Conservation (phyloP, 2,113 vertebrate species). For the Verasper variegatus region DNA sequence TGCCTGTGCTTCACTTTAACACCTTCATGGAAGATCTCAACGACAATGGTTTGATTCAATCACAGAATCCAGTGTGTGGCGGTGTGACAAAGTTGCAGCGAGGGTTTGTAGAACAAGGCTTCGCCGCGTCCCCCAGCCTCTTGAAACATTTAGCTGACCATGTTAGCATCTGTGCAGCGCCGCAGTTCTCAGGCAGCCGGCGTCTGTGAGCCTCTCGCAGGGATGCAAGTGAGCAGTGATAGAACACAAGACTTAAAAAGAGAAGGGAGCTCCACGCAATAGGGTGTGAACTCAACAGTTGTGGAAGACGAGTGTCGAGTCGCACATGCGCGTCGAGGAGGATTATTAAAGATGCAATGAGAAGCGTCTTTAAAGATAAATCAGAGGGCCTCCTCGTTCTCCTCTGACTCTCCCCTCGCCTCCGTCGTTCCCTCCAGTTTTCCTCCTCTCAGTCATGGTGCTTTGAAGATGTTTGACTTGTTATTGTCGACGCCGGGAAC, state of each 20-base stretch:
- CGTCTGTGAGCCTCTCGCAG: conserved; percentile 2
- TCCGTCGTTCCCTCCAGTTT: not conserved
- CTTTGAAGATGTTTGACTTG: conserved; percentile 56
- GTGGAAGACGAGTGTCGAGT: conserved; percentile 54
- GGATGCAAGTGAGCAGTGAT: conserved; percentile 48
- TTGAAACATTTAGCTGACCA: conserved; percentile 63
- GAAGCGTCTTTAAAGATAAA: conserved; percentile 77
- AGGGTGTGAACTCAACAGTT: conserved; percentile 62
- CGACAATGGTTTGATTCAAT: conserved; percentile 26
- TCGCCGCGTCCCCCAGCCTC: conserved; percentile 30
- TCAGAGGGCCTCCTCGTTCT: conserved; percentile 47
- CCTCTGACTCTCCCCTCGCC: conserved; percentile 15
- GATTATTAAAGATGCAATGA: conserved; percentile 74
- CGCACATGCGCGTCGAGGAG: conserved; percentile 46
- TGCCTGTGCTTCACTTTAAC: not conserved
- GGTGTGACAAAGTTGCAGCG: conserved; percentile 26
- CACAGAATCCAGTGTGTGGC: not conserved
- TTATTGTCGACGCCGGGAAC: conserved; percentile 28
- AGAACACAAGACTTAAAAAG: conserved; percentile 42
- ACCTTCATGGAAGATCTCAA: conserved; percentile 21
- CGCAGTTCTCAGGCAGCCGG: conserved; percentile 6
- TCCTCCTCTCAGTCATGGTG: conserved; percentile 1
- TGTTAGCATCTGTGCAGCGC: conserved; percentile 34
- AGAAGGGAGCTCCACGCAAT: conserved; percentile 36
- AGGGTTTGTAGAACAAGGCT: conserved; percentile 5